Base-by-base conservation (phyloP, 2,113 vertebrate species). In the Vulpes ferrilata region DNA sequence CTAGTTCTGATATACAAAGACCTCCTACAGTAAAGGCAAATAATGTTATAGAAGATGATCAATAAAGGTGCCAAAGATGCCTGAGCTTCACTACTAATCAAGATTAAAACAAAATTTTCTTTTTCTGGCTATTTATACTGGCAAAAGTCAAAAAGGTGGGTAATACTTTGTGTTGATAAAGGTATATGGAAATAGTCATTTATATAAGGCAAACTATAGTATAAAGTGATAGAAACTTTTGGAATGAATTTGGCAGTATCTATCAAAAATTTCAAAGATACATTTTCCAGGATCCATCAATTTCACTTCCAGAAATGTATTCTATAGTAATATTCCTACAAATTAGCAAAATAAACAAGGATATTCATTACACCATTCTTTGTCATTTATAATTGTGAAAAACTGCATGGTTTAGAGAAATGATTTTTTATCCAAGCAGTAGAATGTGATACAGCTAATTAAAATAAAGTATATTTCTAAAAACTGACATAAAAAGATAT, bases 381-480 rank as follows among this genome's bases (percentile, higher is more conserved):
- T 65, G 11, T 23, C 35, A 76, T 51, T 64, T 67, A 55, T 67
- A 20, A 53, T 60, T 78, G 16, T 76, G 38, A 59, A 93, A 81
- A 67, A 88, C 0, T 38, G 1, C 71, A 76, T 55, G 71, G 51
- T 62, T 89, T 85, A 30, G 30, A 69, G 71, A 38, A 85, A 27
- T 32, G 69, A 71, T 51, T 89, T 92, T 55, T 85, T 55, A 71
- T 64, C 15, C 43, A 76, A 78, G 20, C 23, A 76, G 79, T 19
- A 32, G 79, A 71, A 60, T 55, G 81, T 11, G 25, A 87, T 35
- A 3, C 1, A 53, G 53, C 32, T 87, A 55, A 32, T 60, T 60
- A 87, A 60, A 88, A 86, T 80, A 81, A 94, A 92, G 64, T 38
- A 69, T n/a, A 38, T 82, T 43, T 92, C 65, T 90, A 81, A 89